Conservation (phyloP, 2,797 vertebrate genomes). For the Argyrosomus regius region DNA sequence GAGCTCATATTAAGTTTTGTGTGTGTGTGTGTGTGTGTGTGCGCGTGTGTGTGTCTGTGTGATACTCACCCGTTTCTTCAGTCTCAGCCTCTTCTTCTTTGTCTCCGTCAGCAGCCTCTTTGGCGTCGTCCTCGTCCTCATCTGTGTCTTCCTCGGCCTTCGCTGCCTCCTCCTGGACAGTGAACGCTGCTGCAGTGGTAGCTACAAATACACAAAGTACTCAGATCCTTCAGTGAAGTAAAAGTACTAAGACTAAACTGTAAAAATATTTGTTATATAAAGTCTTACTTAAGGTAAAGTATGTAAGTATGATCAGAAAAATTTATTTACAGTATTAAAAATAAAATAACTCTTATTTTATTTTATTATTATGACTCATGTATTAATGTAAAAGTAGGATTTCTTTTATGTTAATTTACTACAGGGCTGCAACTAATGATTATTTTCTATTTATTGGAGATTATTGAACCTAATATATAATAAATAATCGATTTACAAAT, state of each 20-base stretch:
- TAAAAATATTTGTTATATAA: too few relatives aligned
- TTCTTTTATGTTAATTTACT: too few relatives aligned
- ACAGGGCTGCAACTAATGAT: too few relatives aligned
- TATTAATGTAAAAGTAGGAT: too few relatives aligned
- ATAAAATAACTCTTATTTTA: too few relatives aligned
- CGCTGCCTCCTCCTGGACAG: conserved; percentile 65
- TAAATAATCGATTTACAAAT: not conserved
- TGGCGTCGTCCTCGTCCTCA: conserved; percentile 36
- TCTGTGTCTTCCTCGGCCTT: conserved; percentile 51
- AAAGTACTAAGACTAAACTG: not conserved
- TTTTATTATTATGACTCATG: too few relatives aligned
- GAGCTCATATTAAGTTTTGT: not conserved
- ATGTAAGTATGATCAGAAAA: too few relatives aligned
- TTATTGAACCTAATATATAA: too few relatives aligned
- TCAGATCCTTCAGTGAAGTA: not conserved
- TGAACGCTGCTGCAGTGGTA: conserved; percentile 43
- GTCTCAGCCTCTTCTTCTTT: conserved; percentile 56
- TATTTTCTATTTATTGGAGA: too few relatives aligned
- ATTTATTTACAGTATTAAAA: too few relatives aligned
- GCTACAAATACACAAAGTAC: conserved; percentile 19
- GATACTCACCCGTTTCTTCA: conserved; percentile 34
- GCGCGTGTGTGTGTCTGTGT: not conserved
- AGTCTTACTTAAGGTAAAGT: too few relatives aligned
- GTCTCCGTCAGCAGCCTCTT: conserved; percentile 55
- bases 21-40: not conserved